Percentiles rank a stretch among this genome's conserved stretches.
These are phyloP conservation scores for Peromyscus maniculatus DNA, from an alignment of 2,113 vertebrate genomes.

Conservation along the genomic window DNA sequence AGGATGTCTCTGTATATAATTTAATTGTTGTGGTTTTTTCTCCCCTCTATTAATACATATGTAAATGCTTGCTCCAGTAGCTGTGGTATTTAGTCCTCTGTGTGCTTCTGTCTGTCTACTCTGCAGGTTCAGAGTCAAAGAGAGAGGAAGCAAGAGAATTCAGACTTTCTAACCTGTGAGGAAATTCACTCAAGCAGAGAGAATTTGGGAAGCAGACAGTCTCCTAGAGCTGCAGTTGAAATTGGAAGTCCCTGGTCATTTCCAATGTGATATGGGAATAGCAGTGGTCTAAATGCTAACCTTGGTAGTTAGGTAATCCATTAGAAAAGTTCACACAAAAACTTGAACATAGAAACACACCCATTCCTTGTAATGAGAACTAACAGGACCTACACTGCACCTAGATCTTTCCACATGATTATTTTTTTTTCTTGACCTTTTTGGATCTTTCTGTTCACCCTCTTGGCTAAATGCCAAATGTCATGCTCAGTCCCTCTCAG, in stretches of 20 bases:
- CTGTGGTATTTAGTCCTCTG: slow-evolving; percentile 90
- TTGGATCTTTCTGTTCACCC: background rate
- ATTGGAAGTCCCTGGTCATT: slow-evolving; percentile 70
- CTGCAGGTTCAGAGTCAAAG: slow-evolving; percentile 84
- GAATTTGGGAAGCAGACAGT: slow-evolving; percentile 82
- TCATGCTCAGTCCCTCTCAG: background rate
- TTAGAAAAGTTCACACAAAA: background rate
- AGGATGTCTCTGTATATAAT: slow-evolving; percentile 88
- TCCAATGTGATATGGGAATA: slow-evolving; percentile 71
- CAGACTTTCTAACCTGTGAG: slow-evolving; percentile 85
- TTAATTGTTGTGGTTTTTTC: slow-evolving; percentile 87
- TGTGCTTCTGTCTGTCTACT: slow-evolving; percentile 88
- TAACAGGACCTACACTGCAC: background rate
- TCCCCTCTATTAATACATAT: slow-evolving; percentile 90
- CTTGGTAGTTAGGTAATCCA: background rate
- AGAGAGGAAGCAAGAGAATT: slow-evolving; percentile 79
- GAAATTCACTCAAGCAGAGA: slow-evolving; percentile 84
- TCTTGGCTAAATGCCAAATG: background rate
- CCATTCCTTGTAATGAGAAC: slow-evolving; percentile 33
- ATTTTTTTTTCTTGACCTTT: slow-evolving; percentile 60
- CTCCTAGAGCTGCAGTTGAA: slow-evolving; percentile 69
- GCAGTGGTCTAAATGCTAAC: slow-evolving; percentile 70
- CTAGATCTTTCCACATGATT: slow-evolving; percentile 53
- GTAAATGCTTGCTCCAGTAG: slow-evolving; percentile 89
- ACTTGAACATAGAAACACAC: background rate